phyloP scores from a whole-genome alignment of 2,888 invertebrate genomes.

The Euphydryas editha region DNA sequence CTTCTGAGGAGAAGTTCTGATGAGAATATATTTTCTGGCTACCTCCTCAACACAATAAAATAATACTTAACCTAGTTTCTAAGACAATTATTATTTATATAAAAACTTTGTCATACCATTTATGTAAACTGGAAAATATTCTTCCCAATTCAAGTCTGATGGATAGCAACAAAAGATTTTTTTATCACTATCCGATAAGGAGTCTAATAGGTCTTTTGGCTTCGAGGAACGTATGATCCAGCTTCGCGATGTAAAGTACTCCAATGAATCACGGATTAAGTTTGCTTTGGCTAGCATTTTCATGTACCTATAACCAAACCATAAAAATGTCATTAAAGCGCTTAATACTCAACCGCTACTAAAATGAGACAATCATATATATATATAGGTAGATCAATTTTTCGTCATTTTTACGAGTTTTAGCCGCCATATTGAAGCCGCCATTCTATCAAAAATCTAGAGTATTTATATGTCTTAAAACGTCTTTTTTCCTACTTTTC shows the following conservation, averaged over 20 bases:
- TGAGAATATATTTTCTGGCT: too few species aligned
- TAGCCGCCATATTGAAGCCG: too few species aligned
- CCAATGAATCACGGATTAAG: neutral
- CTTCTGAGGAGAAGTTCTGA: too few species aligned
- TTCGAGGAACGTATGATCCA: neutral
- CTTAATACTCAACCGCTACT: too few species aligned
- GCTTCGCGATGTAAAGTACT: neutral
- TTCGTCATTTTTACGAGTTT: too few species aligned
- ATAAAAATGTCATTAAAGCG: neutral
- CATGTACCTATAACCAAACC: neutral
- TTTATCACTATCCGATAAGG: slow-evolving; percentile 85
- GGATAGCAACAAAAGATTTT: slow-evolving; percentile 91
- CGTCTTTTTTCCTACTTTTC: too few species aligned
- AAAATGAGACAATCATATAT: too few species aligned
- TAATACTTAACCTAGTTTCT: neutral
- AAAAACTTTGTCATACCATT: too few species aligned
- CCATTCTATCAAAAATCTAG: too few species aligned
- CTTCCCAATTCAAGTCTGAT: slow-evolving; percentile 89
- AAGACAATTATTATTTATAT: neutral
- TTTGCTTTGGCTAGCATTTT: neutral
- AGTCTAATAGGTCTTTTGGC: slow-evolving; percentile 46
- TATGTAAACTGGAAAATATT: slow-evolving; percentile 72
- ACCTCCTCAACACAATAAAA: too few species aligned
- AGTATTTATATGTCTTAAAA: too few species aligned
- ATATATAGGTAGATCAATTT: too few species aligned